phyloP scores from a whole-genome alignment of 2,888 invertebrate genomes.

The Cheilosia variabilis region DNA sequence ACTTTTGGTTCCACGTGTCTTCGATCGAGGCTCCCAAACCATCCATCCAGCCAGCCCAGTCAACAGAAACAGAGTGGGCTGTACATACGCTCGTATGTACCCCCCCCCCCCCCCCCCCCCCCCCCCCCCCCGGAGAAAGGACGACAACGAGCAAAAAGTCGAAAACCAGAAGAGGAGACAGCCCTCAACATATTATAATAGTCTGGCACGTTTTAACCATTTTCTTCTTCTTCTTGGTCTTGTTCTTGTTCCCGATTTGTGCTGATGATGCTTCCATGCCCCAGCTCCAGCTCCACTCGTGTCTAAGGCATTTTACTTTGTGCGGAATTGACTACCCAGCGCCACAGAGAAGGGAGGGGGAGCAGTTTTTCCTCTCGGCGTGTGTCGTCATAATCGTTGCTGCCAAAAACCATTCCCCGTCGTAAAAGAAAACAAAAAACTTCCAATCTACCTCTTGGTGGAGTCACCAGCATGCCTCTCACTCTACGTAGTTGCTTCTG shows the following conservation, averaged over 20 bases:
- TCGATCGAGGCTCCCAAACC: constrained; percentile 47
- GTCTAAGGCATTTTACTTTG: constrained; percentile 63
- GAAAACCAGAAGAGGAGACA: constrained; percentile 47
- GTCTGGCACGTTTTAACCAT: constrained; percentile 75
- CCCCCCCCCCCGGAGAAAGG: constrained; percentile 13
- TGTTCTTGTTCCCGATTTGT: constrained; percentile 48
- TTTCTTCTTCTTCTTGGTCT: constrained; percentile 63
- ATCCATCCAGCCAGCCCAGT: constrained; percentile 10
- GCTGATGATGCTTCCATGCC: constrained; percentile 55
- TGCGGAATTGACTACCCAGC: constrained; percentile 35
- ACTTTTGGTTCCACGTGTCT: constrained; percentile 73
- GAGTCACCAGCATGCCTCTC: constrained; percentile 27
- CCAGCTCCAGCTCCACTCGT: constrained; percentile 5
- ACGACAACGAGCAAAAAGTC: constrained; percentile 15
- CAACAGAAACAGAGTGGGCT: constrained; percentile 6
- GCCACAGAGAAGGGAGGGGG: neutral
- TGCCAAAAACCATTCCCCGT: constrained; percentile 54
- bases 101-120: too few species aligned
- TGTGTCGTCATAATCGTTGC: constrained; percentile 64
- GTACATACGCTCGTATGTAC: constrained; percentile 37
- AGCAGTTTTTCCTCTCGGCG: constrained; percentile 31
- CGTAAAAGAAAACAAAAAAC: constrained; percentile 7
- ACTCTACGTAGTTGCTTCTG: constrained; percentile 20
- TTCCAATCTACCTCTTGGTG: constrained; percentile 25
- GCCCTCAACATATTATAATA: constrained; percentile 71